phyloP scores from a whole-genome alignment of 2,888 invertebrate species.

The Ophioninae sp. region DNA sequence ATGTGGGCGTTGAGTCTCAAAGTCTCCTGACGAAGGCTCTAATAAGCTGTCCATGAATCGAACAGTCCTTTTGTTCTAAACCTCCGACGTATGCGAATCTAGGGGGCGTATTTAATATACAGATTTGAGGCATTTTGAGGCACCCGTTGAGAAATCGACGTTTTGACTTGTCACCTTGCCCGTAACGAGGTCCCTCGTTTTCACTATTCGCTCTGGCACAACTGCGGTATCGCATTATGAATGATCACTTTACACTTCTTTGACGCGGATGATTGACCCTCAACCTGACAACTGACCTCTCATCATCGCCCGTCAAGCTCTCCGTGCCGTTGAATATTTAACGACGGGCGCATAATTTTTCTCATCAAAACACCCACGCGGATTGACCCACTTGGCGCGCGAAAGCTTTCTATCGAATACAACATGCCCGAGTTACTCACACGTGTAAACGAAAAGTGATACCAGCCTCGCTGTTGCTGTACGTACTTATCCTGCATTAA shows the following conservation, averaged over 20 bases:
- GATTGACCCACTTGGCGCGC: slow-evolving; percentile 1
- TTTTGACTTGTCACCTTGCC: no score
- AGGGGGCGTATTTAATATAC: not conserved
- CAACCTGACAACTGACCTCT: not conserved
- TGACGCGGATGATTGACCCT: not conserved
- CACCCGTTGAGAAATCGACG: not conserved
- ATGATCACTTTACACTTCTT: not conserved
- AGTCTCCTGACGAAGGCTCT: slow-evolving; percentile 21
- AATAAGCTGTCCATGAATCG: slow-evolving; percentile 5
- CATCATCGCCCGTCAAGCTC: not conserved
- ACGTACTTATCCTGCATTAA: slow-evolving; percentile 43
- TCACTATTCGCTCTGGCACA: not conserved
- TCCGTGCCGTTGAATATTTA: not conserved
- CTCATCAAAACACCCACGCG: not conserved
- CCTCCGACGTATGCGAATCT: not conserved
- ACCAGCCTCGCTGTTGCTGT: not conserved
- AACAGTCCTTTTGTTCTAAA: slow-evolving; percentile 8
- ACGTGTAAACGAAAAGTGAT: not conserved
- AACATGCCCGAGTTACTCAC: slow-evolving; percentile 25
- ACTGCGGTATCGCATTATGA: not conserved
- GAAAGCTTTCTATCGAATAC: slow-evolving; percentile 41
- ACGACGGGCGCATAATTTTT: slow-evolving; percentile 9
- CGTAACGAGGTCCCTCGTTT: not conserved
- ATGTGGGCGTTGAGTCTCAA: slow-evolving; percentile 8
- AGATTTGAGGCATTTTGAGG: not conserved